Percentiles rank a stretch among this genome's conserved stretches.
Evolutionary conservation across 1,140 invertebrate species (phyloP).

Genomic region (Euborellia annulipes): DNA sequence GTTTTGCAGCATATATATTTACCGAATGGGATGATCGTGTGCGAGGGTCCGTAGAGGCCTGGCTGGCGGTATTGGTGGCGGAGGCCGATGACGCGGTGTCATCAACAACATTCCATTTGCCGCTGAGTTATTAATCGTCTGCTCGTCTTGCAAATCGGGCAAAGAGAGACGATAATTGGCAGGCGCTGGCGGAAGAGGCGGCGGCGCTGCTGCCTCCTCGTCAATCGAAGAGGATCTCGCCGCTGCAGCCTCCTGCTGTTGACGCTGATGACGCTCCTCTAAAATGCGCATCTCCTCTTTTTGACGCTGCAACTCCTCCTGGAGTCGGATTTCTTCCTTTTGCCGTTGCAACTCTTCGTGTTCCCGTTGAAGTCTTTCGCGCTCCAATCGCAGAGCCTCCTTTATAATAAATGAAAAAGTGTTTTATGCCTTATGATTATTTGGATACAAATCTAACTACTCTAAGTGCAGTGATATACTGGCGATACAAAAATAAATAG

Average conservation of each 20-base stretch:
- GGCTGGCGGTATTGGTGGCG: constrained; percentile 32
- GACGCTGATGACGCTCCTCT: constrained; percentile 13
- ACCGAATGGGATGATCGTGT: constrained; percentile 14
- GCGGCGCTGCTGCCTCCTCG: constrained; percentile 24
- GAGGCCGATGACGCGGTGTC: constrained; percentile 19
- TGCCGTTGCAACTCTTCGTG: constrained; percentile 60
- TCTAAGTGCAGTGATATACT: no score
- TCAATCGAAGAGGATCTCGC: no score
- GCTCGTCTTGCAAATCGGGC: constrained; percentile 19
- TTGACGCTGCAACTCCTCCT: constrained; percentile 28
- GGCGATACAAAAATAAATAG: no score
- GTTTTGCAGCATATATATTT: no score
- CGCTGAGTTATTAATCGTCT: no score
- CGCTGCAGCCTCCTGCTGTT: background rate
- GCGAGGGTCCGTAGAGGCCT: constrained; percentile 31
- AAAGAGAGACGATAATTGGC: constrained; percentile 9
- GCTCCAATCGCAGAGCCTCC: constrained; percentile 58
- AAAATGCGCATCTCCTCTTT: constrained; percentile 6
- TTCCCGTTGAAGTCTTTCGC: constrained; percentile 55
- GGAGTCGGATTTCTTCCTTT: constrained; percentile 45
- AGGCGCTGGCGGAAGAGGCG: constrained; percentile 4
- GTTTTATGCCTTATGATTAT: no score
- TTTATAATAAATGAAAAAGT: constrained; percentile 16
- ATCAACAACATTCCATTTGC: no score
- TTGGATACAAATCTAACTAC: no score